Conservation (phyloP, 2,888 invertebrate genomes). For the Diaphora mendica region DNA sequence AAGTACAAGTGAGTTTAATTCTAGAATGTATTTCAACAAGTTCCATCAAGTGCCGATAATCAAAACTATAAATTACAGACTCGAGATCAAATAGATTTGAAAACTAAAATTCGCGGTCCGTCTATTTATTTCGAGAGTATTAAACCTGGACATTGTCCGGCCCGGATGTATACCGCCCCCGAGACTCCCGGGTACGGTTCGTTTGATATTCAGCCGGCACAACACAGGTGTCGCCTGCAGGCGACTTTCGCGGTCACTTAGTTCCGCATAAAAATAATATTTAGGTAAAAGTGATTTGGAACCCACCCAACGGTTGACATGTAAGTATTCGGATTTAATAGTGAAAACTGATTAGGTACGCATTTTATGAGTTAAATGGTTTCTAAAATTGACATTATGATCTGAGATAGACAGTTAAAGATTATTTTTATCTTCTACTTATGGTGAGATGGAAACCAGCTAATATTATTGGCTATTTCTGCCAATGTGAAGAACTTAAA, state of each 20-base stretch:
- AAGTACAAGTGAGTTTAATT: too few species aligned
- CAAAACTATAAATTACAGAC: too few species aligned
- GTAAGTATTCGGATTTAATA: neutral
- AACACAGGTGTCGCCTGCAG: slow-evolving; percentile 40
- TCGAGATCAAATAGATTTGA: neutral
- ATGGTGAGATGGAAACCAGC: too few species aligned
- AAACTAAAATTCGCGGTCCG: neutral
- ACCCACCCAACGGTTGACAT: neutral
- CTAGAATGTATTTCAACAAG: neutral
- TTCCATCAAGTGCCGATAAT: too few species aligned
- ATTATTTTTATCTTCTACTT: too few species aligned
- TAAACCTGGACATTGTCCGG: neutral
- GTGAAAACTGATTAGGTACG: neutral
- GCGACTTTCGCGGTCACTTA: slow-evolving; percentile 30
- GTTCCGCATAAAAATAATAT: slow-evolving; percentile 31
- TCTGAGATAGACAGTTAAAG: neutral
- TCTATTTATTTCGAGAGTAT: slow-evolving; percentile 7
- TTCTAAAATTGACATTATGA: neutral
- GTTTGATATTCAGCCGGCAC: slow-evolving; percentile 48
- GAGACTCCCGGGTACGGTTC: slow-evolving; percentile 22
- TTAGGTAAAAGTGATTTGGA: slow-evolving; percentile 11
- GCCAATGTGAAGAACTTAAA: too few species aligned
- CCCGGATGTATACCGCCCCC: slow-evolving; percentile 9
- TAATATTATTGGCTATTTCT: too few species aligned
- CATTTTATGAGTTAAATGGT: neutral